phyloP scores from a whole-genome alignment of 2,888 invertebrate genomes.

The Hemithea aestivaria region DNA sequence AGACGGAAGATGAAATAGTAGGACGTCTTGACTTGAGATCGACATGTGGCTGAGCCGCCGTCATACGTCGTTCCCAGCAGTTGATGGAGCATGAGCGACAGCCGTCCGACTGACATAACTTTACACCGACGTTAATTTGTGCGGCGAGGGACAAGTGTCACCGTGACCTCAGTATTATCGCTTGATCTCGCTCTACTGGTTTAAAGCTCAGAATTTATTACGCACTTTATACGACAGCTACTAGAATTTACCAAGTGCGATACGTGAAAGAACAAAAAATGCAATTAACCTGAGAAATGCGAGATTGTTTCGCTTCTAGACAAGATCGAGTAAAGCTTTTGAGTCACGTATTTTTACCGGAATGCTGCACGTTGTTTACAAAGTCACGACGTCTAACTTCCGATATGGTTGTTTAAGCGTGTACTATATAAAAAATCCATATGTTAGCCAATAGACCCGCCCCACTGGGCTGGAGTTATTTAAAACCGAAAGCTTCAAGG shows the following conservation, averaged over 20 bases:
- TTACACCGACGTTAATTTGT: slow-evolving; percentile 73
- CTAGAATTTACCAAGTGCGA: slow-evolving; percentile 59
- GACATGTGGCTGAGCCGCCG: slow-evolving; percentile 74
- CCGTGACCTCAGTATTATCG: slow-evolving; percentile 58
- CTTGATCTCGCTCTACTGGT: slow-evolving; percentile 59
- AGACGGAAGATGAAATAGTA: slow-evolving; percentile 69
- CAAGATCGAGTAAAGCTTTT: slow-evolving; percentile 32
- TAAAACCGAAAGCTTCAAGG: slow-evolving; percentile 73
- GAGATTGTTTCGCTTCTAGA: slow-evolving; percentile 37
- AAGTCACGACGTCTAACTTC: slow-evolving; percentile 57
- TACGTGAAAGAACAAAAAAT: slow-evolving; percentile 40
- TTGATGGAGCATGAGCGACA: slow-evolving; percentile 80
- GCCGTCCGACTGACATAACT: slow-evolving; percentile 64
- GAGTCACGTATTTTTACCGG: slow-evolving; percentile 31
- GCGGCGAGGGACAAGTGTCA: slow-evolving; percentile 58
- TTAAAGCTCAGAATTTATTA: slow-evolving; percentile 60
- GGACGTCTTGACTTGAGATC: slow-evolving; percentile 60
- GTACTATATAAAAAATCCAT: slow-evolving; percentile 65
- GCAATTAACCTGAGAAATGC: slow-evolving; percentile 40
- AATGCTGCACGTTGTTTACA: slow-evolving; percentile 43
- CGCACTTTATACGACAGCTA: slow-evolving; percentile 62
- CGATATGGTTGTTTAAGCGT: slow-evolving; percentile 63
- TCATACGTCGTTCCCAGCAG: slow-evolving; percentile 73
- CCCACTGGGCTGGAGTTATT: slow-evolving; percentile 67
- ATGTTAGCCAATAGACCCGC: slow-evolving; percentile 50